Evolutionary conservation across 2,113 vertebrate species (phyloP).

Genomic region (Pitta sordida): DNA sequence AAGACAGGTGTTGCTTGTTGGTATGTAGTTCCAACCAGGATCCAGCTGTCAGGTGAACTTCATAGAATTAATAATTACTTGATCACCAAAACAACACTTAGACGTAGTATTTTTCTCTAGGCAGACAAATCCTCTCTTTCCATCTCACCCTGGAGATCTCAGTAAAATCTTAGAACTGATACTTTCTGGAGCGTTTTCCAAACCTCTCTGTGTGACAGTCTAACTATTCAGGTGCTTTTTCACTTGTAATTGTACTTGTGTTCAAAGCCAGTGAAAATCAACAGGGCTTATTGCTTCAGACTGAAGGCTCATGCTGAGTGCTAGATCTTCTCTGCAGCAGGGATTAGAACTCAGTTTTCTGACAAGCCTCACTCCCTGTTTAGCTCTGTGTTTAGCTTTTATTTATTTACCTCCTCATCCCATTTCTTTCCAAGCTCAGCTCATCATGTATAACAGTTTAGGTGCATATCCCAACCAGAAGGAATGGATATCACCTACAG

Average conservation of each 20-base stretch:
- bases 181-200: background rate
- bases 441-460: accelerated
- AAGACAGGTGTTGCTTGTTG: background rate
- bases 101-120: background rate
- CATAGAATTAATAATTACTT: background rate
- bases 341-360: background rate
- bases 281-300: background rate
- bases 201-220: background rate
- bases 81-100: background rate
- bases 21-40: background rate
- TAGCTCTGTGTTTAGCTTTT: background rate
- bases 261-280: background rate
- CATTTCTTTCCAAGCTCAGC: background rate
- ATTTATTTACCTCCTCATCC: background rate
- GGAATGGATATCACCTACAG: background rate
- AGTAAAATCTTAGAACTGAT: background rate
- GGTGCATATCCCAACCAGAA: background rate
- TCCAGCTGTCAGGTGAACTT: background rate
- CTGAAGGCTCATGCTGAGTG: background rate
- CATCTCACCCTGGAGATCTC: background rate
- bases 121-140: background rate
- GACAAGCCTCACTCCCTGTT: background rate
- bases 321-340: background rate
- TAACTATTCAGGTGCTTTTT: background rate
- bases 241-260: background rate